Conservation (phyloP, 2,113 vertebrate species). For the Psephotus haematonotus region DNA sequence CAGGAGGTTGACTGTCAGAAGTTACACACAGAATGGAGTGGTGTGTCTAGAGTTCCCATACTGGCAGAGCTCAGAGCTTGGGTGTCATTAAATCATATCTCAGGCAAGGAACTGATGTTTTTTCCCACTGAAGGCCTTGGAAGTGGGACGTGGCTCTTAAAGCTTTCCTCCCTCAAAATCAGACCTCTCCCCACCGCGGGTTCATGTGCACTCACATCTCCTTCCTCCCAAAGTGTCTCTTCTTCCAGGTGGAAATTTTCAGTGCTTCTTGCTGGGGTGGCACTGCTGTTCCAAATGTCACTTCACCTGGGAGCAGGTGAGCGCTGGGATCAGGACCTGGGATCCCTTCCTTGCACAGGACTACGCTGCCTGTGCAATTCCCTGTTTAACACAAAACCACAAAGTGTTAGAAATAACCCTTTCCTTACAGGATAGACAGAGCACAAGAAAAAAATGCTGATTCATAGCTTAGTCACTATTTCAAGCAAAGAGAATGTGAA, state of each 20-base stretch:
- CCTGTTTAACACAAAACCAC: background rate
- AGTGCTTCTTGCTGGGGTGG: background rate
- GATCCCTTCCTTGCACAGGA: background rate
- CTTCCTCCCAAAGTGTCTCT: background rate
- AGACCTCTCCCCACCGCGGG: background rate
- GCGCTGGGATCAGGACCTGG: background rate
- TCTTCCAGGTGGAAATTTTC: background rate
- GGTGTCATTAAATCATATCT: background rate
- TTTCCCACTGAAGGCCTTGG: background rate
- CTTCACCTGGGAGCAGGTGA: background rate
- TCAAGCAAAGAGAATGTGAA: background rate
- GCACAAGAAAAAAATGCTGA: background rate
- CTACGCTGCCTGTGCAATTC: background rate
- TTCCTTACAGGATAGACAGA: background rate
- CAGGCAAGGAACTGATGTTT: accelerated
- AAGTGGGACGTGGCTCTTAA: background rate
- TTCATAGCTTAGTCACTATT: background rate
- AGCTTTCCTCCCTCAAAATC: background rate
- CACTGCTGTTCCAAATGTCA: background rate
- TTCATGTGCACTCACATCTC: accelerated
- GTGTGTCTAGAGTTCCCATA: background rate
- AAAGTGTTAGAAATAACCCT: background rate
- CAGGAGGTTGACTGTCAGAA: background rate
- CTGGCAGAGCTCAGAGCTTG: background rate
- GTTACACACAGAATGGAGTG: background rate